These are phyloP conservation scores for Cherax destructor DNA, from an alignment of 1,140 invertebrate species.

Conservation along the genomic window DNA sequence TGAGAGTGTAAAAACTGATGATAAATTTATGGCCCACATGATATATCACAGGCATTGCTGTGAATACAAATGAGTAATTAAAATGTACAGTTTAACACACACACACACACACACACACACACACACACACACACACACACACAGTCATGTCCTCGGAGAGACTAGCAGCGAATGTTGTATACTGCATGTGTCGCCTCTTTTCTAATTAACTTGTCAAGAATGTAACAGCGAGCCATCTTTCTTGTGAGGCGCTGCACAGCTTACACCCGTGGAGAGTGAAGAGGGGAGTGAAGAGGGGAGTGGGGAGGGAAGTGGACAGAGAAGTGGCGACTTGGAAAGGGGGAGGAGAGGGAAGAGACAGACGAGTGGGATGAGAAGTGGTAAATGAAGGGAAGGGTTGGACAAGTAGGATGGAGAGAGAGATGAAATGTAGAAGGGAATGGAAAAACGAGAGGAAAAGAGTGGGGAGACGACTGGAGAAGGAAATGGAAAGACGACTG, in stretches of 20 bases:
- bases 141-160: background rate
- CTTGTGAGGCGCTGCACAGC: background rate
- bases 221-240: background rate
- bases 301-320: background rate
- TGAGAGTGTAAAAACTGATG: no score
- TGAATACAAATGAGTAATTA: no score
- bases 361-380: no score
- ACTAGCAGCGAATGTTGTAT: background rate
- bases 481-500: background rate
- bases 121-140: background rate
- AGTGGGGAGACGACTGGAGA: background rate
- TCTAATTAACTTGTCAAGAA: conserved; percentile 2
- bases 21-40: no score
- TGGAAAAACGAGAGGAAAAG: background rate
- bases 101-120: conserved; percentile 4
- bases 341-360: background rate
- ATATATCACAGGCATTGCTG: no score
- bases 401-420: background rate
- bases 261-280: background rate
- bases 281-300: background rate
- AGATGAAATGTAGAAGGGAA: background rate
- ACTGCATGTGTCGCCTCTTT: background rate
- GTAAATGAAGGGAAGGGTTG: no score
- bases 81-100: background rate
- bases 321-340: background rate